Evolutionary conservation across 2,888 invertebrate genomes (phyloP).

Genomic region (Adelphocoris suturalis): DNA sequence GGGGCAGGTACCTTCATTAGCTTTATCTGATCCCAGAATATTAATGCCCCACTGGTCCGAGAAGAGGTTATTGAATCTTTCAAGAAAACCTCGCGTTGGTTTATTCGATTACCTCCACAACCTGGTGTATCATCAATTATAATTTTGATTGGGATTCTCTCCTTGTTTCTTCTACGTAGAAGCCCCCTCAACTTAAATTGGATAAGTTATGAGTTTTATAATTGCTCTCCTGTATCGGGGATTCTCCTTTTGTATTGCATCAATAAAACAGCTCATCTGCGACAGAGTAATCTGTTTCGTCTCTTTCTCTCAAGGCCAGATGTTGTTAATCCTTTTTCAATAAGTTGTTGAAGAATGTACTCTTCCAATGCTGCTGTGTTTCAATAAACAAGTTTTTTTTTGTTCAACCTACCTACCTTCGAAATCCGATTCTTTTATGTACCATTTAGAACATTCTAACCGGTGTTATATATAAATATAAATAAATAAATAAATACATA

Average conservation of each 20-base stretch:
- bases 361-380: too few species aligned
- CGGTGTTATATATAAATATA: too few species aligned
- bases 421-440: too few species aligned
- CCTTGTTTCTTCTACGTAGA: neutral
- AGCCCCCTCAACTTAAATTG: constrained; percentile 33
- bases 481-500: too few species aligned
- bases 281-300: neutral
- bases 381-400: too few species aligned
- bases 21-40: constrained; percentile 60
- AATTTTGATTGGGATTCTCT: constrained; percentile 50
- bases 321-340: too few species aligned
- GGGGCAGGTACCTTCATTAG: constrained; percentile 53
- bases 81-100: constrained; percentile 31
- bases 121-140: constrained; percentile 7
- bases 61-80: constrained; percentile 31
- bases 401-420: too few species aligned
- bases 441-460: too few species aligned
- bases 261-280: constrained; percentile 1
- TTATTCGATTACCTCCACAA: constrained; percentile 34
- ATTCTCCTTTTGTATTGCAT: neutral
- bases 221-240: constrained; percentile 3
- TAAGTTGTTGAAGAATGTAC: too few species aligned
- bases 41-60: constrained; percentile 26
- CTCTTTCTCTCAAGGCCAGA: too few species aligned
- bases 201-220: constrained; percentile 42